phyloP scores from a whole-genome alignment of 2,113 vertebrate species.

The Chinchilla lanigera region DNA sequence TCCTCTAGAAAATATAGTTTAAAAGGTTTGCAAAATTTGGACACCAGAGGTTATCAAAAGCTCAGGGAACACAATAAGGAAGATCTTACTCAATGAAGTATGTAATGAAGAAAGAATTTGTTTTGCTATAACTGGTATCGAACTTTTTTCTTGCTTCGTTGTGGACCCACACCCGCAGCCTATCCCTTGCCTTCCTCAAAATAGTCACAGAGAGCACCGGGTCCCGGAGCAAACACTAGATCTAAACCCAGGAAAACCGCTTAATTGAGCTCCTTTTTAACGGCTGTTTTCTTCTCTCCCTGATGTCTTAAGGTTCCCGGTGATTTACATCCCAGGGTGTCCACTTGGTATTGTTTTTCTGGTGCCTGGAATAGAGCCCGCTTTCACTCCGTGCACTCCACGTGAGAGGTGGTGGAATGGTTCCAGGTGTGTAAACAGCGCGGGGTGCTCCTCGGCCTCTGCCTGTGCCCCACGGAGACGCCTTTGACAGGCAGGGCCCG shows the following conservation, averaged over 20 bases:
- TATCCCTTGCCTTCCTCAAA: not conserved
- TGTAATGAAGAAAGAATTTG: conserved; percentile 2
- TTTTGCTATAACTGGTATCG: not conserved
- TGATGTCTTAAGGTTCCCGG: conserved; percentile 66
- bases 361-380: conserved; percentile 76
- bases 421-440: conserved; percentile 88
- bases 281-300: conserved; percentile 31
- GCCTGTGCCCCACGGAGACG: conserved; percentile 78
- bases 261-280: not conserved
- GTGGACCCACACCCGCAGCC: not conserved
- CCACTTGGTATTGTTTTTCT: conserved; percentile 84
- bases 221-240: not conserved
- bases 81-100: conserved; percentile 34
- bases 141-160: conserved; percentile 17
- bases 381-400: conserved; percentile 83
- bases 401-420: conserved; percentile 81
- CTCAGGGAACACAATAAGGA: conserved; percentile 32
- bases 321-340: conserved; percentile 79
- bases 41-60: not conserved
- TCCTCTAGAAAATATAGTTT: not conserved
- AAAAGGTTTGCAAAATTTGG: not conserved
- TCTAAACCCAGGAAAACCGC: not conserved
- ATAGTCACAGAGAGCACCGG: conserved; percentile 28
- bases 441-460: conserved; percentile 76
- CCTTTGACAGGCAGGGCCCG: conserved; percentile 78